These are phyloP conservation scores for Cheirogaleus medius DNA, from an alignment of 2,113 vertebrate species.

Conservation along the genomic window DNA sequence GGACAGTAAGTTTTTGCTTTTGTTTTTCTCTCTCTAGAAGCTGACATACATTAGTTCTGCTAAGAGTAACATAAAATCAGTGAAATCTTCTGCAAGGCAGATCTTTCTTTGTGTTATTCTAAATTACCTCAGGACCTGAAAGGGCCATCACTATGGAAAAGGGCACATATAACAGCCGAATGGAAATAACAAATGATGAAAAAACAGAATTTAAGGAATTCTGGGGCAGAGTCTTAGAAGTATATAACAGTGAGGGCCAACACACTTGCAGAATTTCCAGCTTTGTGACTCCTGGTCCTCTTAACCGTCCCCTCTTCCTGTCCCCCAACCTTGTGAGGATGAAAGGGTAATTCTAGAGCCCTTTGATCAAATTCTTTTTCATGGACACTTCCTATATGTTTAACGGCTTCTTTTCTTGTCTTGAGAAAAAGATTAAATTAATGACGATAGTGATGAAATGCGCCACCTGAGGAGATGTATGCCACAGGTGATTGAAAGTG, in stretches of 20 bases:
- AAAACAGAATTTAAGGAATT: background rate
- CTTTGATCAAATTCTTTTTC: background rate
- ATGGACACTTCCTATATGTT: background rate
- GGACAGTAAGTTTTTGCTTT: background rate
- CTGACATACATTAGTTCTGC: background rate
- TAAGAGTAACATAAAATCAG: background rate
- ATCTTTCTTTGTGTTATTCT: background rate
- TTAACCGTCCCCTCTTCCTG: background rate
- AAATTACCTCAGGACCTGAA: background rate
- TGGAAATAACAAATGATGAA: background rate
- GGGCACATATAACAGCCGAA: background rate
- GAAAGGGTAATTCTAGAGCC: background rate
- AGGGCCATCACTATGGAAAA: background rate
- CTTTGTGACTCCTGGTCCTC: background rate
- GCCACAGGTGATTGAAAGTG: background rate
- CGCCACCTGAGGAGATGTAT: background rate
- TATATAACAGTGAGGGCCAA: background rate
- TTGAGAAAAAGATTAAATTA: background rate
- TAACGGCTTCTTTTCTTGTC: background rate
- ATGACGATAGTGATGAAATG: background rate
- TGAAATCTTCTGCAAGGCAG: background rate
- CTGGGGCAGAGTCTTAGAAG: background rate
- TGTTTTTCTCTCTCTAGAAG: background rate
- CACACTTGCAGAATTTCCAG: background rate
- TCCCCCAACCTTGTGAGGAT: background rate